These are phyloP conservation scores for Colinus virginianus DNA, from an alignment of 2,113 vertebrate genomes.

Conservation along the genomic window DNA sequence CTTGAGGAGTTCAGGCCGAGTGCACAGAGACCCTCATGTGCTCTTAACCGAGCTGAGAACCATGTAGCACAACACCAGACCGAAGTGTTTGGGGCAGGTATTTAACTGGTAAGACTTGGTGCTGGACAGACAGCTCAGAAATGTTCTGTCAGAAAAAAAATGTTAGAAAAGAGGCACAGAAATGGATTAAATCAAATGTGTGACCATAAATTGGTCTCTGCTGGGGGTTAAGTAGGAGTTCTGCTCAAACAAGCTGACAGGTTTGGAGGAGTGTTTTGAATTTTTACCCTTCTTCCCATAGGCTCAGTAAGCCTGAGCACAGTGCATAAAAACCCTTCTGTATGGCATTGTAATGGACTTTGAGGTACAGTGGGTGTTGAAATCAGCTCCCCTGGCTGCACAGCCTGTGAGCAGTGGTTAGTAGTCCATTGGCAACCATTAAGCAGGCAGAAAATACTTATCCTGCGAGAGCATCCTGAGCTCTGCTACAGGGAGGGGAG, in stretches of 20 bases:
- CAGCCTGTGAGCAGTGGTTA: background rate
- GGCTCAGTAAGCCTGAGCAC: background rate
- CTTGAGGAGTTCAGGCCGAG: background rate
- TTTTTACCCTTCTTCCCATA: background rate
- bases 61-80: background rate
- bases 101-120: background rate
- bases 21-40: background rate
- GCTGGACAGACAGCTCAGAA: background rate
- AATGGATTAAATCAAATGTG: background rate
- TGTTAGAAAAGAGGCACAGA: background rate
- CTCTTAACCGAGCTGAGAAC: background rate
- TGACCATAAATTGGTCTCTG: background rate
- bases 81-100: background rate
- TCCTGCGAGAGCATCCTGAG: slow-evolving; percentile 1
- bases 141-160: background rate
- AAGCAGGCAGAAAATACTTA: slow-evolving; percentile 38
- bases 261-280: background rate
- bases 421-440: background rate
- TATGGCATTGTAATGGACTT: background rate
- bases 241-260: background rate
- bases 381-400: background rate
- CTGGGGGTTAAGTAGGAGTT: background rate
- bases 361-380: background rate
- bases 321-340: background rate
- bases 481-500: background rate